Base-by-base conservation (phyloP, 1,140 invertebrate species). In the Pseudomyrmex sp. region DNA sequence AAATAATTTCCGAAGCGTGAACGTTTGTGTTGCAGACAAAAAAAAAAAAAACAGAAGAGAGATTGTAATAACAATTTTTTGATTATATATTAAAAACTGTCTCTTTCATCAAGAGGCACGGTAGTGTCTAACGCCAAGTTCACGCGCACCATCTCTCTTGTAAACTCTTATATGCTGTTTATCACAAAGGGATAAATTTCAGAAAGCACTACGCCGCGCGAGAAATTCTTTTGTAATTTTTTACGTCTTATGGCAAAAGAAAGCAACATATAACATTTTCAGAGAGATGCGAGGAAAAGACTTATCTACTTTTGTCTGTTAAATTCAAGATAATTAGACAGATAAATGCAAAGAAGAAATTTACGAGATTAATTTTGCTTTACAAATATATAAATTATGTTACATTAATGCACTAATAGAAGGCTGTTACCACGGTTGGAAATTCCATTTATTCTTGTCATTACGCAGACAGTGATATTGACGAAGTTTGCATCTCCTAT, bases 401-500 rank as follows among this genome's bases (percentile, higher is more conserved):
- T 26, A 58, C 15, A 7, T 56, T 23, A 20, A 0, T 26, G 5
- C 15, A 4, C 26, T 26, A 26, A 26, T 26, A 26, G 26, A 26
- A 26, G 26, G 26, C 3, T 26, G 26, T 26, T 26, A 46, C 23
- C 54, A 20, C 46, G 15, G 35, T 15, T 59, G 26, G 12, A 15
- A 23, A 52, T 26, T 18, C 12, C 1, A 12, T 10, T 8, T 54
- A 70, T 72, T 80, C 12, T 3, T n/a, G 12, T 65, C 48, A 8
- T 76, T 65, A 58, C 2, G 50, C 59, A 9, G 66, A 56, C 61
- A 52, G 76, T 63, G 63, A 75, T 86, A 70, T 54, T 66, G 46
- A 58, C 73, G 63, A 80, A 63, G 70, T 85, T 85, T 44, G 76
- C n/a, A 50, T 62, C 82, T 35, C 48, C 56, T 63, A 23, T 56